A percentile compares a stretch with the other conserved stretches of the same genome.
Evolutionary conservation across 2,797 vertebrate species (phyloP).

Genomic region (Cyprinodon diabolis): DNA sequence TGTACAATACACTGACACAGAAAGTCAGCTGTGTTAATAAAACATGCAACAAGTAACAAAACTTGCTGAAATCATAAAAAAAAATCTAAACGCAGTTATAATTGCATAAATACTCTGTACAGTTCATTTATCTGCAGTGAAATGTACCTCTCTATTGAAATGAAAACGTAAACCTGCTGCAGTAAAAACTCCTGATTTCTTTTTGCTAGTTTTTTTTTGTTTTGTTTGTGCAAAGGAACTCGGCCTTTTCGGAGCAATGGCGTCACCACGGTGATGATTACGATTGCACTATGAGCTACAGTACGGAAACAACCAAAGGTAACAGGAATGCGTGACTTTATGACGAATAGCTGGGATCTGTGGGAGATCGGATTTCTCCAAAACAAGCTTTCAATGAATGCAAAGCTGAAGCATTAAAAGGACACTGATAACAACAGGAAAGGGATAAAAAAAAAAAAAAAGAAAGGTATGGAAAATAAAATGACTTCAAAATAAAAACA

Average conservation of each 20-base stretch:
- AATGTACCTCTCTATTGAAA: slow-evolving; percentile 84
- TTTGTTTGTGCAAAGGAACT: slow-evolving; percentile 86
- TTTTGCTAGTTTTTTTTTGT: neutral
- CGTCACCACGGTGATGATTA: slow-evolving; percentile 27
- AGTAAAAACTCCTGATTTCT: slow-evolving; percentile 79
- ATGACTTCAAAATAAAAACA: neutral
- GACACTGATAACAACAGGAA: slow-evolving; percentile 54
- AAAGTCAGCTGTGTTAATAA: slow-evolving; percentile 98
- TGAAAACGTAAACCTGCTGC: slow-evolving; percentile 80
- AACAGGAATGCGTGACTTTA: slow-evolving; percentile 60
- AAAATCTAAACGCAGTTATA: slow-evolving; percentile 92
- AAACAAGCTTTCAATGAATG: slow-evolving; percentile 75
- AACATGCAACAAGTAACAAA: slow-evolving; percentile 99
- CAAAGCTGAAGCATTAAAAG: slow-evolving; percentile 78
- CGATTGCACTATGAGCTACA: slow-evolving; percentile 84
- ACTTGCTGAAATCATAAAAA: slow-evolving; percentile 97
- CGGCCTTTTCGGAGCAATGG: slow-evolving; percentile 77
- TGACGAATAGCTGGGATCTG: slow-evolving; percentile 19
- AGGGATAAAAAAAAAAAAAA: slow-evolving; percentile 1
- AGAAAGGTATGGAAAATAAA: neutral
- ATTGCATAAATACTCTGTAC: slow-evolving; percentile 99
- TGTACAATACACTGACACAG: slow-evolving; percentile 99
- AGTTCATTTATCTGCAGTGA: slow-evolving; percentile 88
- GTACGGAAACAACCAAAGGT: slow-evolving; percentile 67
- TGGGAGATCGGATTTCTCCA: neutral